Percentiles rank a stretch among this genome's conserved stretches.
Evolutionary conservation across 1,140 invertebrate genomes (phyloP).

Genomic region (Lasioglossum baleicum): DNA sequence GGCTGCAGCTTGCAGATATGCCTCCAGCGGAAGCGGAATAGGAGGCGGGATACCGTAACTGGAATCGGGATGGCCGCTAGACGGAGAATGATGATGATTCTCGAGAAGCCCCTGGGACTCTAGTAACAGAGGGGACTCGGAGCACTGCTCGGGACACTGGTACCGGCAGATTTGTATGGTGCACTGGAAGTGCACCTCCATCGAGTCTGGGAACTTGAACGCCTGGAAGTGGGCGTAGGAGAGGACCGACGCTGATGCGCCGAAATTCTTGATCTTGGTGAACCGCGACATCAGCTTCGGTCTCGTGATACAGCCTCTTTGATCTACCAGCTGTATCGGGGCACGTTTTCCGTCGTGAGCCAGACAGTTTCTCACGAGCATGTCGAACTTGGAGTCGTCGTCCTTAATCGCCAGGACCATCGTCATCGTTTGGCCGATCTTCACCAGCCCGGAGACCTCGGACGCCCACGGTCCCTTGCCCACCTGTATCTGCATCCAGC

Average conservation of each 20-base stretch:
- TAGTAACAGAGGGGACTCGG: constrained; percentile 79
- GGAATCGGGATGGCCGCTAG: constrained; percentile 80
- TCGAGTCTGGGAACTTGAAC: constrained; percentile 97
- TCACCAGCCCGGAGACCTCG: constrained; percentile 95
- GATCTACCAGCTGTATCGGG: constrained; percentile 96
- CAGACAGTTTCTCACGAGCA: constrained; percentile 96
- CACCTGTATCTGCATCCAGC: constrained; percentile 97
- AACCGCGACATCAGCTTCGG: constrained; percentile 96
- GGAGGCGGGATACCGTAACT: constrained; percentile 86
- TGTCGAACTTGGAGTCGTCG: constrained; percentile 97
- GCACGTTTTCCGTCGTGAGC: constrained; percentile 96
- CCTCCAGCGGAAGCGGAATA: constrained; percentile 81
- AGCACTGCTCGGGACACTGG: constrained; percentile 94
- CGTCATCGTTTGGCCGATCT: constrained; percentile 98
- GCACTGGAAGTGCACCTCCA: constrained; percentile 98
- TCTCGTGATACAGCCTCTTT: constrained; percentile 93
- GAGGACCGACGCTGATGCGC: constrained; percentile 93
- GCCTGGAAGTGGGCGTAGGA: constrained; percentile 97
- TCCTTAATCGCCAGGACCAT: constrained; percentile 98
- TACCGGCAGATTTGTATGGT: constrained; percentile 96
- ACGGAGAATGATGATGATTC: constrained; percentile 60
- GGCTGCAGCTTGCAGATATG: constrained; percentile 83
- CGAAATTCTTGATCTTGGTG: constrained; percentile 97
- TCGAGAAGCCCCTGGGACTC: constrained; percentile 79
- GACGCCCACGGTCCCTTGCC: constrained; percentile 97